A percentile compares a stretch with the other conserved stretches of the same genome.
Evolutionary conservation across 2,113 vertebrate genomes (phyloP).

Genomic region (Xenopus tropicalis): DNA sequence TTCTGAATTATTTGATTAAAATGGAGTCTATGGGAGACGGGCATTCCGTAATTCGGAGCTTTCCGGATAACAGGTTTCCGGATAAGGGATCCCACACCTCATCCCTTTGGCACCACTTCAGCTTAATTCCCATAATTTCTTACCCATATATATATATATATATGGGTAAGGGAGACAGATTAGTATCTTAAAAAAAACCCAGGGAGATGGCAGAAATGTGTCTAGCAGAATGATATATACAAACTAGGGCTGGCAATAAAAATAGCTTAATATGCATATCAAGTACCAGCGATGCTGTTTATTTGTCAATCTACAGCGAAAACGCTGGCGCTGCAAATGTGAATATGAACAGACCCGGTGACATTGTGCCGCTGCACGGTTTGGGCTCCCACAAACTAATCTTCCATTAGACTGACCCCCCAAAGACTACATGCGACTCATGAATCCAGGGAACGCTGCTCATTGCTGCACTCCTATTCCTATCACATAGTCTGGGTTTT

Average conservation of each 20-base stretch:
- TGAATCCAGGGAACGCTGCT: not conserved
- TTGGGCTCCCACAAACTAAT: slow-evolving; percentile 24
- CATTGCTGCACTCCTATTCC: not conserved
- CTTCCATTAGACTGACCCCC: slow-evolving; percentile 1
- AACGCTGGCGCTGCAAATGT: slow-evolving; percentile 28
- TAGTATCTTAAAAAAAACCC: no score
- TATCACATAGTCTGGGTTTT: slow-evolving; percentile 8
- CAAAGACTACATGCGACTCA: not conserved
- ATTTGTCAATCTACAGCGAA: slow-evolving; percentile 17
- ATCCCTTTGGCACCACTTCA: no score
- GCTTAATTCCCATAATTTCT: no score
- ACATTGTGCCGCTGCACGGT: not conserved
- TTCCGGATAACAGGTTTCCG: no score
- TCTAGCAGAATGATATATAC: not conserved
- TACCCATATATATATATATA: no score
- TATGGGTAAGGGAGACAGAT: no score
- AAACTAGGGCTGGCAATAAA: not conserved
- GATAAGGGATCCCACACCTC: no score
- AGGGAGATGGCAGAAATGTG: no score
- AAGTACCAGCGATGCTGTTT: slow-evolving; percentile 17
- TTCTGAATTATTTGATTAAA: no score
- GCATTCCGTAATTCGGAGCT: no score
- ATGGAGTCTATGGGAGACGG: no score
- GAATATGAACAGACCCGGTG: slow-evolving; percentile 15
- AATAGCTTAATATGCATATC: slow-evolving; percentile 39